Base-by-base conservation (phyloP, 2,888 invertebrate species). In the Erynnis tages region DNA sequence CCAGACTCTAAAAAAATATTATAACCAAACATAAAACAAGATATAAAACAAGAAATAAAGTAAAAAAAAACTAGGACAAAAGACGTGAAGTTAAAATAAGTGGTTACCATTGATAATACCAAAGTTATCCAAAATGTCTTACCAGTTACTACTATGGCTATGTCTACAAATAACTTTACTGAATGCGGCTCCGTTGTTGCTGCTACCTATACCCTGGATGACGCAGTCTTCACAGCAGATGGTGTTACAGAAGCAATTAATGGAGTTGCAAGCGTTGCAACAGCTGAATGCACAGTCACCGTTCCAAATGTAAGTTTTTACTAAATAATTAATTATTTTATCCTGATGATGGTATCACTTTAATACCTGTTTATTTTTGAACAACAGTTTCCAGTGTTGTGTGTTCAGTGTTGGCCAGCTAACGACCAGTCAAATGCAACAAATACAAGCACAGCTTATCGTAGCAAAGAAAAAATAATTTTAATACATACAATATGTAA, bases 181-280 rank as follows among this genome's bases (percentile, higher is more conserved):
- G 23, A 49, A 50, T 4, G 57, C 76, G 23, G 76, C 76, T 2
- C 82, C 86, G 7, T 54, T 77, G 34, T 73, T 72, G 13, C 35
- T 67, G 6, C 21, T 71, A 13, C 45, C 67, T 48, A 65, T 64
- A 21, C 41, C 49, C 1, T 49, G 49, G 49, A 32, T 19, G 34
- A 57, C 55, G 45, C 56, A 66, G 54, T 61, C 59, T 13, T 55
- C 59, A 4, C 62, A 63, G 10, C 69, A 72, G 45, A 63, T 69
- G 25, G 46, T 61, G 30, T 59, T 78, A 54, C 59, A 74, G 25
- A 70, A 67, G 29, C 69, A 73, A 55, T 47, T 73, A 37, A 40
- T 62, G 19, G 69, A 65, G 25, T 30, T 69, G 45, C 69, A 78
- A 52, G 61, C 60, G 23, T 50, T 74, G 30, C 70, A 71, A 45